Percentiles rank a stretch among this genome's conserved stretches.
phyloP scores from a whole-genome alignment of 1,140 invertebrate genomes.

The Rhagoletis pomonella region DNA sequence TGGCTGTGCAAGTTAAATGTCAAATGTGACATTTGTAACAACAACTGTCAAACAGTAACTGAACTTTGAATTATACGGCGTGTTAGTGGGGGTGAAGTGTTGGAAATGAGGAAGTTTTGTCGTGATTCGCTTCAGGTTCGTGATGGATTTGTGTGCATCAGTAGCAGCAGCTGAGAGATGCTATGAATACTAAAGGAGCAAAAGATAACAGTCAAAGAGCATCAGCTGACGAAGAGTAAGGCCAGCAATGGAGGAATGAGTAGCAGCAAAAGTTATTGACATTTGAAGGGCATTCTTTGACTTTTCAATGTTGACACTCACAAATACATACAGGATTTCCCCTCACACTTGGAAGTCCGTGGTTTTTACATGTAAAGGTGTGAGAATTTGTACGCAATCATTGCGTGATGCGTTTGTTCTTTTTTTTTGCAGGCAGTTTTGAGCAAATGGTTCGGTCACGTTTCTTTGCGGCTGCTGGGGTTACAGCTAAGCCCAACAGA shows the following conservation, averaged over 20 bases:
- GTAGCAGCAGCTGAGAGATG: not conserved
- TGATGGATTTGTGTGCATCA: constrained; percentile 36
- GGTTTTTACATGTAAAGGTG: not conserved
- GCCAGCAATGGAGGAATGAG: not conserved
- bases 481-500: constrained; percentile 11
- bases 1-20: constrained; percentile 41
- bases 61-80: not conserved
- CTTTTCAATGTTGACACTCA: constrained; percentile 14
- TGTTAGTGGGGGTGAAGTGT: not conserved
- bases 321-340: not conserved
- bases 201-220: not conserved
- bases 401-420: not conserved
- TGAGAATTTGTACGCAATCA: not conserved
- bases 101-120: no score
- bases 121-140: not conserved
- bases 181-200: not conserved
- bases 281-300: constrained; percentile 26
- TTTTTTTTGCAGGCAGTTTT: not conserved
- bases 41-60: constrained; percentile 11
- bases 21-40: constrained; percentile 51
- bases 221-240: constrained; percentile 11
- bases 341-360: not conserved
- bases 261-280: constrained; percentile 5
- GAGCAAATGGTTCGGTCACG: constrained; percentile 5
- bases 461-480: constrained; percentile 5